A percentile compares a stretch with the other conserved stretches of the same genome.
Conservation (phyloP, 2,113 vertebrate genomes). For the Piaya cayana region DNA sequence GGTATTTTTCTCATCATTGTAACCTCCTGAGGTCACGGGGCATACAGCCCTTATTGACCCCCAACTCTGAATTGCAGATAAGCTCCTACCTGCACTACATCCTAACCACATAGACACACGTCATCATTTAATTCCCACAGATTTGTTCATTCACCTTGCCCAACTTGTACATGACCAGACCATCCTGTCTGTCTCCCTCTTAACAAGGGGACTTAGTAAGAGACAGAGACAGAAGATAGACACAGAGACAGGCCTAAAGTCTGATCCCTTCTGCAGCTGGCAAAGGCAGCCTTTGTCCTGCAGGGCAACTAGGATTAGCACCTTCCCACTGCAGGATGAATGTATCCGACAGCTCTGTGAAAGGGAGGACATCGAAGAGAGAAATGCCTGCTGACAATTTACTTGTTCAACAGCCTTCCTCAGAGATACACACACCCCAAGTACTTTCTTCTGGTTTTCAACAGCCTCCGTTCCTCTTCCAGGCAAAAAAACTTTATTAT, state of each 20-base stretch:
- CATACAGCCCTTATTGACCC: background rate
- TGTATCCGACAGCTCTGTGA: background rate
- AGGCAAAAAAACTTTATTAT: background rate
- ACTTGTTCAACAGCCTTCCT: background rate
- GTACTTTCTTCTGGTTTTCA: background rate
- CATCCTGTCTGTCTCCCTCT: background rate
- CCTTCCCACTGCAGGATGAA: background rate
- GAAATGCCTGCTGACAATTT: background rate
- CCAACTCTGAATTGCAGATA: background rate
- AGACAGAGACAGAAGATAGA: background rate
- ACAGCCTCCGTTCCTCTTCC: background rate
- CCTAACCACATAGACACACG: background rate
- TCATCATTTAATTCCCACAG: background rate
- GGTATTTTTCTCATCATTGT: background rate
- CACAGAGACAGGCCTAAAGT: background rate
- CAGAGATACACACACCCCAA: background rate
- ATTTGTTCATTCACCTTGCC: background rate
- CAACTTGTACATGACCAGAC: rapidly evolving
- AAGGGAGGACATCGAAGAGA: background rate
- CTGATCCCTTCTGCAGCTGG: background rate
- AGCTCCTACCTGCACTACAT: background rate
- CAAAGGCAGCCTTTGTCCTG: background rate
- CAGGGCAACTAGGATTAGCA: background rate
- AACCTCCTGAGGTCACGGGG: background rate
- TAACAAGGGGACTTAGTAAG: background rate